phyloP scores from a whole-genome alignment of 2,797 vertebrate genomes.

The Chelonia mydas region DNA sequence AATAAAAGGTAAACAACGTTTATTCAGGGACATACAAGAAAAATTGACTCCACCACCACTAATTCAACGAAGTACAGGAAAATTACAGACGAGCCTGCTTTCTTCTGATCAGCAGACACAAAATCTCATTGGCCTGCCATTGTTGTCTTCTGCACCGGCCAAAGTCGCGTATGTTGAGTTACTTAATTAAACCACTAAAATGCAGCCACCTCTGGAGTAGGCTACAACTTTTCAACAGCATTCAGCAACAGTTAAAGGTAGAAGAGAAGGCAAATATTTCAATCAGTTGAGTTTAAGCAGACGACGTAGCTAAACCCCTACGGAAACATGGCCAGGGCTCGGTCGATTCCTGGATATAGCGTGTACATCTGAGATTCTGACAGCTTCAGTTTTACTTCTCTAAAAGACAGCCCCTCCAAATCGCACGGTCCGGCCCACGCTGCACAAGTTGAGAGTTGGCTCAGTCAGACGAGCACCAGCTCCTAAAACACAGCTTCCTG shows the following conservation, averaged over 20 bases:
- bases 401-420: neutral
- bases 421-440: neutral
- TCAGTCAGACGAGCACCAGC: neutral
- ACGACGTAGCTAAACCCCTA: neutral
- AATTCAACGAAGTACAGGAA: neutral
- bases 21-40: neutral
- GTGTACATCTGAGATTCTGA: neutral
- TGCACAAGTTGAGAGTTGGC: neutral
- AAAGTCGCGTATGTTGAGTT: neutral
- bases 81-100: neutral
- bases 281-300: neutral
- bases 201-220: neutral
- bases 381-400: neutral
- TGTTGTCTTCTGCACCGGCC: neutral
- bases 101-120: neutral
- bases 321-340: neutral
- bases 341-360: neutral
- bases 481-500: neutral
- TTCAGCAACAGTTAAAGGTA: neutral
- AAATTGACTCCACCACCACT: neutral
- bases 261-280: neutral
- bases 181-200: neutral
- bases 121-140: neutral
- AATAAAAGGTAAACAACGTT: neutral
- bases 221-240: neutral